Base-by-base conservation (phyloP, 2,113 vertebrate genomes). In the Myotis davidii region DNA sequence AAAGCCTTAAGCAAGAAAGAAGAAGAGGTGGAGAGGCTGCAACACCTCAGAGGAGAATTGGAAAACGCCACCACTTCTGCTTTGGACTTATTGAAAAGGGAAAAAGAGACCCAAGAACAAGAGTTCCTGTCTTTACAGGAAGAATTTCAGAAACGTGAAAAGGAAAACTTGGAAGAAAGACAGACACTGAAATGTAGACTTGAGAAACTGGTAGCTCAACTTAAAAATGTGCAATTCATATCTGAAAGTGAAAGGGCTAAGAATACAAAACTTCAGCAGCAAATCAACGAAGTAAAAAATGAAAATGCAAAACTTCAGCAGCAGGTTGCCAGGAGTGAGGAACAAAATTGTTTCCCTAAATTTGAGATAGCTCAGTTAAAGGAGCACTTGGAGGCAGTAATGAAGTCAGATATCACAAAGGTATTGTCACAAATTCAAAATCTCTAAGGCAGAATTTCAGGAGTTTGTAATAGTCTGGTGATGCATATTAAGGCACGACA, bases 61-160 rank as follows among this genome's bases (percentile, higher is more conserved):
- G 95, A 97, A 70, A 78, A 64, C 10, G 48, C 74, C 29, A 37
- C 77, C 20, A 34, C 59, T 16, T 97, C 88, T 2, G 73, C 88
- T 42, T 42, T 95, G 85, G 50, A 74, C 17, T 67, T 90, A 77
- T 3, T 96, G 85, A 81, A 92, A 90, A 84, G 93, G 37, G 93
- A 97, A 72, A 97, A 91, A 32, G 76, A 94, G 72, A 39, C 29
- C 16, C 32, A 21, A 21, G 78, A 96, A 54, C 94, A 97, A 72
- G 82, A 84, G 56, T 59, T 97, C 52, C 25, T 90, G 59, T 86
- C 93, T 86, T 95, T 96, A 56, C 92, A 95, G 67, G 94, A 88
- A 91, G 87, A 97, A 92, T 92, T 98, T 39, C 95, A 96, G 78
- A 96, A 64, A 81, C 64, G 29, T 64, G 90, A 96, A 29, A 96